A percentile compares a stretch with the other conserved stretches of the same genome.
Conservation (phyloP, 1,140 invertebrate genomes). For the Diorhabda carinulata region DNA sequence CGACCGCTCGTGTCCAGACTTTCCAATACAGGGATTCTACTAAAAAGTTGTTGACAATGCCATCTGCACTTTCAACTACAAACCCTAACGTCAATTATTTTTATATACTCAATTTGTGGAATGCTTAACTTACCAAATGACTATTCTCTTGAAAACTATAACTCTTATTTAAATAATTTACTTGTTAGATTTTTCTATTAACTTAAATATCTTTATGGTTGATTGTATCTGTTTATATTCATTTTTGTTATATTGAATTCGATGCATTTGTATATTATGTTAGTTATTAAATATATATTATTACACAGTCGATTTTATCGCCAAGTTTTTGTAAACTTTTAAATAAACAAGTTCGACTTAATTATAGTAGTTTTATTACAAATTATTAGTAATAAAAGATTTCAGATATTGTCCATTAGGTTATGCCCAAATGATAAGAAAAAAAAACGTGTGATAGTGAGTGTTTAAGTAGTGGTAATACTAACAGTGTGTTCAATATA, state of each 20-base stretch:
- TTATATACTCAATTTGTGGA: background rate
- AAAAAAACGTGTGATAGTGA: too few relatives aligned
- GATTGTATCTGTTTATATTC: background rate
- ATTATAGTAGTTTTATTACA: too few relatives aligned
- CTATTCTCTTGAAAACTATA: background rate
- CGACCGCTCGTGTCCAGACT: background rate
- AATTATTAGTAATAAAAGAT: too few relatives aligned
- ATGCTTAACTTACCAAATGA: background rate
- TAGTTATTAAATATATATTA: background rate
- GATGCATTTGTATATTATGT: background rate
- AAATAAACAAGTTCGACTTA: background rate
- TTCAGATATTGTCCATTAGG: too few relatives aligned
- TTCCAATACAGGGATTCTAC: background rate
- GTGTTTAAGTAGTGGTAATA: too few relatives aligned
- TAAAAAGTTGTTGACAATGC: background rate
- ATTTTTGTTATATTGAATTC: background rate
- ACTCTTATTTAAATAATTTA: background rate
- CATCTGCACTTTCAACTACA: background rate
- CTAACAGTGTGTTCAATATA: too few relatives aligned
- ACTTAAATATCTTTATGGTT: background rate
- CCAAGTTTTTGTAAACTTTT: background rate
- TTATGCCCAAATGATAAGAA: too few relatives aligned
- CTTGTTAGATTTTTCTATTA: background rate
- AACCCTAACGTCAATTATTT: too few relatives aligned
- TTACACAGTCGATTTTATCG: background rate